These are phyloP conservation scores for Trileptium ribeirensis DNA, from an alignment of 2,888 invertebrate genomes.

Conservation along the genomic window DNA sequence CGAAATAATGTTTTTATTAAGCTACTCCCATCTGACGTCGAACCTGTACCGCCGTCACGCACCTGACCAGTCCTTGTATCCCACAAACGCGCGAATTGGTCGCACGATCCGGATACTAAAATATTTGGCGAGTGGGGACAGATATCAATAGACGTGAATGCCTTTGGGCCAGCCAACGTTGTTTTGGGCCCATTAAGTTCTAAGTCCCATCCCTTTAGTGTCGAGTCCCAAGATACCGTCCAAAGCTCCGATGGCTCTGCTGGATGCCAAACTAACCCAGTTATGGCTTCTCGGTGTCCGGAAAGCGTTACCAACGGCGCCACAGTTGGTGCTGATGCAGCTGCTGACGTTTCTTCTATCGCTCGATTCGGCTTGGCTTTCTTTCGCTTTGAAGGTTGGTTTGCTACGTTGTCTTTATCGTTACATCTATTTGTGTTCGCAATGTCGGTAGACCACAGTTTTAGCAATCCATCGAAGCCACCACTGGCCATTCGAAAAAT, in stretches of 20 bases:
- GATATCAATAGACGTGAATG: conserved; percentile 77
- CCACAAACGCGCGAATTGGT: conserved; percentile 79
- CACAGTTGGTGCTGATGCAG: conserved; percentile 23
- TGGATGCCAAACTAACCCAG: conserved; percentile 72
- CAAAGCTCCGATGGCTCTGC: conserved; percentile 62
- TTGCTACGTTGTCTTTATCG: not conserved
- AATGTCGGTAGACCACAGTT: conserved; percentile 54
- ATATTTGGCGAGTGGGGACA: conserved; percentile 64
- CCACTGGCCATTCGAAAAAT: conserved; percentile 52
- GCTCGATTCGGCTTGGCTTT: not conserved
- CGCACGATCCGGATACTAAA: conserved; percentile 78
- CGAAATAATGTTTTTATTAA: conserved; percentile 79
- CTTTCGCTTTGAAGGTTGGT: not conserved
- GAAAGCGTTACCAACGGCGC: conserved; percentile 72
- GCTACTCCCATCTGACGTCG: conserved; percentile 65
- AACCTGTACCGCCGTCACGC: too few species aligned
- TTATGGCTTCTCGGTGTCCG: conserved; percentile 82
- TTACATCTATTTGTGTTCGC: not conserved
- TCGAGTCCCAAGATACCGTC: conserved; percentile 90
- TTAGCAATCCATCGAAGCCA: conserved; percentile 55
- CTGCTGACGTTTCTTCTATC: not conserved
- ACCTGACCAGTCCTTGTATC: too few species aligned
- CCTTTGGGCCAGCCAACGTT: conserved; percentile 68
- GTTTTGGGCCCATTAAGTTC: conserved; percentile 41
- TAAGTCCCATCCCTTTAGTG: conserved; percentile 85